phyloP scores from a whole-genome alignment of 1,140 invertebrate genomes.

The Drosophila bocki region DNA sequence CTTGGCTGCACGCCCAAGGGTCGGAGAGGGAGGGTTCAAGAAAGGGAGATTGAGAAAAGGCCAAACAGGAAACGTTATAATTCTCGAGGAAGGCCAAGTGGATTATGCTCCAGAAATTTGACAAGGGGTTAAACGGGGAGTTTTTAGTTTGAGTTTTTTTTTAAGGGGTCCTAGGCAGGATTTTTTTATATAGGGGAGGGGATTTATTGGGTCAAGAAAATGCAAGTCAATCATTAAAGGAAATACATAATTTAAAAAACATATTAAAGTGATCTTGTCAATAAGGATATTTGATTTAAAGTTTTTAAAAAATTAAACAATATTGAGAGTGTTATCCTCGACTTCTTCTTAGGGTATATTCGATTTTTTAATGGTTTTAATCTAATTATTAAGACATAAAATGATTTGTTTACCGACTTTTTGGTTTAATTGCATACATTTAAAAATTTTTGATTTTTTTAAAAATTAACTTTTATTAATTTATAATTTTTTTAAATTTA shows the following conservation, averaged over 20 bases:
- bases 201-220: conserved; percentile 10
- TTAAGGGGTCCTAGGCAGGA: no score
- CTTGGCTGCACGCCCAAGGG: not conserved
- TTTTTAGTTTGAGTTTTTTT: not conserved
- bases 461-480: no score
- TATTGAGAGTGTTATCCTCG: no score
- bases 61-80: conserved; percentile 35
- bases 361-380: not conserved
- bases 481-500: not conserved
- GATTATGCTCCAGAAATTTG: conserved; percentile 44
- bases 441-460: not conserved
- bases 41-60: conserved; percentile 11
- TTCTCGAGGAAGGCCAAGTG: conserved; percentile 38
- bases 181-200: no score
- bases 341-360: no score
- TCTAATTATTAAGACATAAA: not conserved
- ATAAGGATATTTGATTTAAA: not conserved
- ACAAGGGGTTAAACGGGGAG: conserved; percentile 11
- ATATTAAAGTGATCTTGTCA: not conserved
- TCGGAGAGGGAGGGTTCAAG: not conserved
- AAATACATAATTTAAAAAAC: not conserved
- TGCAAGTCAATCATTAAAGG: no score
- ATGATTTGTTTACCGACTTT: not conserved
- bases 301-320: no score
- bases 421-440: not conserved